Base-by-base conservation (phyloP, 2,797 vertebrate species). In the Oceanodroma leucorhoa region DNA sequence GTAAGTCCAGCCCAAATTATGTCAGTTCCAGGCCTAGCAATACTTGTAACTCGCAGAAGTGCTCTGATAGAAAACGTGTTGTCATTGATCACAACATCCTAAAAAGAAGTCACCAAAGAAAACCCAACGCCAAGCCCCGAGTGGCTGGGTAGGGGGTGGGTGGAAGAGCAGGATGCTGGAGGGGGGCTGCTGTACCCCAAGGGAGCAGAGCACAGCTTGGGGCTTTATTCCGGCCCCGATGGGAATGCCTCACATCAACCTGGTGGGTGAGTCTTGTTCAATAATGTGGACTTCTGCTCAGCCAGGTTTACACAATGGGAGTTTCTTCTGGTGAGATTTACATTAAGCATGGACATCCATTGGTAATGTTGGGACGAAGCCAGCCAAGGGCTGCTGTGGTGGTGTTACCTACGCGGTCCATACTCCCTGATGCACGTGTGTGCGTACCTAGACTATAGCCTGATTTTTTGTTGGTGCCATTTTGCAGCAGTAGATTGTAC, bases 401-500 rank as follows among this genome's bases (percentile, higher is more conserved):
- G 53, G 29, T 9, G 29, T 16, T 3, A 9, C 32, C 43, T 30
- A 3, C 27, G 0, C 11, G 7, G 17, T 9, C 40, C 6, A 1
- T 11, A 1, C 5, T 32, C 14, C 79, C 30, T 4, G 38, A 11
- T 6, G 30, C 2, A 1, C 8, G 3, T 3, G 41, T 11, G 18
- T 43, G 36, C 3, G 0, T 29, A 21, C 36, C 9, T 9, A 1
- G 10, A 40, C 40, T 14, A 41, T 26, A 10, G 46, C 7, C 46
- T 22, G 40, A 15, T 23, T 18, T 22, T 34, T 60, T 1, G 1
- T 9, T 3, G 17, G 24, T 24, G 64, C 64, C 13, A 1, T 69
- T 53, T n/a, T 61, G 29, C 20, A 16, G 54, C 32, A 9, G 54
- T 6, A 19, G 9, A 10, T 22, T 21, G 30, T 15, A 19, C 41